A percentile compares a stretch with the other conserved stretches of the same genome.
Conservation (phyloP, 2,113 vertebrate genomes). For the Sorex fumeus region DNA sequence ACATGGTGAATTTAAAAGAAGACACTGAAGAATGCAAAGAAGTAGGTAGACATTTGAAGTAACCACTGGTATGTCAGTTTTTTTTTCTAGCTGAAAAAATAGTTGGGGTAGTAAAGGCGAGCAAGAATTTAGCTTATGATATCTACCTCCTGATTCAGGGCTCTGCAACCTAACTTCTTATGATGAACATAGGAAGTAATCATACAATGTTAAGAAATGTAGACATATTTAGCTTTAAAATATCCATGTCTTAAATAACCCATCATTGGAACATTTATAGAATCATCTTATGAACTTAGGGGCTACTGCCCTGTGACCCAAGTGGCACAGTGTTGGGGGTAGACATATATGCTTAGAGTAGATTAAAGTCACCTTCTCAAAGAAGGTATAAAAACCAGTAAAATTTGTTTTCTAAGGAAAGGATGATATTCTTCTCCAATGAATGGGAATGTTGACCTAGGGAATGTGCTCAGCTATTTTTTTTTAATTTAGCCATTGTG, state of each 20-base stretch:
- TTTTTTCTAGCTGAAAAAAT: not conserved
- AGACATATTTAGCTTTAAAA: not conserved
- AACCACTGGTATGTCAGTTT: too few relatives aligned
- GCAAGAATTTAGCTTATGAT: not conserved
- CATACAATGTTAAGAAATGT: not conserved
- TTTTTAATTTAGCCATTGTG: too few relatives aligned
- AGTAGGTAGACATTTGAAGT: not conserved
- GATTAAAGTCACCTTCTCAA: not conserved
- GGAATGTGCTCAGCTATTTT: not conserved
- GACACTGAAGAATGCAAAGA: not conserved
- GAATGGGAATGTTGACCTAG: not conserved
- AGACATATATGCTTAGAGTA: not conserved
- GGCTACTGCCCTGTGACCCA: not conserved
- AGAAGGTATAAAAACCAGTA: not conserved
- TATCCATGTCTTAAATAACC: not conserved
- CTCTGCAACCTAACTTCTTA: not conserved
- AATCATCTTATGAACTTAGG: not conserved
- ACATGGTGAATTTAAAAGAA: not conserved
- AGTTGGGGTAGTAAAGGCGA: not conserved
- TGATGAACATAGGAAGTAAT: not conserved
- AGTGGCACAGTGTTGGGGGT: not conserved
- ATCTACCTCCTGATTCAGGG: not conserved
- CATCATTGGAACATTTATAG: not conserved
- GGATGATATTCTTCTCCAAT: not conserved
- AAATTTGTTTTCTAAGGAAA: not conserved